These are phyloP conservation scores for Mergus octosetaceus DNA, from an alignment of 2,797 vertebrate genomes.

Conservation along the genomic window DNA sequence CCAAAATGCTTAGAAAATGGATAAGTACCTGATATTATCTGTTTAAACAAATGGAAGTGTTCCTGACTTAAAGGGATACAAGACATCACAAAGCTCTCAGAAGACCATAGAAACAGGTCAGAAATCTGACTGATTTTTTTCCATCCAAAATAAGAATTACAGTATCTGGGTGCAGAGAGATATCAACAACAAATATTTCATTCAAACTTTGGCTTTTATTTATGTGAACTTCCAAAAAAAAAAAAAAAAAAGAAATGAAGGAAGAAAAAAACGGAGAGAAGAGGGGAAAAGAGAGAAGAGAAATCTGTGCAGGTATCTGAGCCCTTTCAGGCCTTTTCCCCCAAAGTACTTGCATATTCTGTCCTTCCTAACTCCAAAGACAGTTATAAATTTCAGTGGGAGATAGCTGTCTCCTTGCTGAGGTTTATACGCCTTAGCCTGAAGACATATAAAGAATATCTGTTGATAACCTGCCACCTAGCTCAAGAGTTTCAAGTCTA, in stretches of 20 bases:
- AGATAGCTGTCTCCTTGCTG: background rate
- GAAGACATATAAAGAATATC: background rate
- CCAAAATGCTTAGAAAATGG: background rate
- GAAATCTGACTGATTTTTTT: background rate
- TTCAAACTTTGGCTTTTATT: background rate
- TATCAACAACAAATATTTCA: background rate
- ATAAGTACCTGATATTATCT: background rate
- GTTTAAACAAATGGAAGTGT: background rate
- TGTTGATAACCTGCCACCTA: fast-evolving
- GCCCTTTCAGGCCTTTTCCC: background rate
- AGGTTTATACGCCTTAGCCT: background rate
- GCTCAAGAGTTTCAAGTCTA: background rate
- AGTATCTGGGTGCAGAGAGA: background rate
- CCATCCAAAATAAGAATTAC: background rate
- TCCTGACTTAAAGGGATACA: too few relatives aligned
- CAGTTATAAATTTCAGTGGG: background rate
- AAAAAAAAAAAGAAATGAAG: background rate
- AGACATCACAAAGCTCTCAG: background rate
- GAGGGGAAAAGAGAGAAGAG: background rate
- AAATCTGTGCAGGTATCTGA: background rate
- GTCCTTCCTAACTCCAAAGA: background rate
- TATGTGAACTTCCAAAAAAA: background rate
- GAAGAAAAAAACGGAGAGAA: background rate
- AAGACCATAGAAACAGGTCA: background rate
- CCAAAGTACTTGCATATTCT: fast-evolving